Percentiles rank a stretch among this genome's conserved stretches.
These are phyloP conservation scores for Simalia tracyae DNA, from an alignment of 2,797 vertebrate species.

Conservation along the genomic window DNA sequence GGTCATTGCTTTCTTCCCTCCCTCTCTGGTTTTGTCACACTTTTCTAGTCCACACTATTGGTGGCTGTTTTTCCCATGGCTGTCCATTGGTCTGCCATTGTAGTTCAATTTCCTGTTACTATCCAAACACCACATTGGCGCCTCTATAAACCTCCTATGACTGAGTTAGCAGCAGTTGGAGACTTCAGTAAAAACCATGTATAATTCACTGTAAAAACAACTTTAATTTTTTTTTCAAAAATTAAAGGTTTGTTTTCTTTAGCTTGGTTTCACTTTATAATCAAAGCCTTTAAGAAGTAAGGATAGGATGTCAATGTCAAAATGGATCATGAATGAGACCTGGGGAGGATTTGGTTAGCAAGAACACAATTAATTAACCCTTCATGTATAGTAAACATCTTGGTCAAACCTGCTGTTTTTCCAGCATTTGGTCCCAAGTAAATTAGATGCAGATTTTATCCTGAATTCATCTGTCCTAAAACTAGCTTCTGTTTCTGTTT, in stretches of 20 bases:
- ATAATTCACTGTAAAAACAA: slow-evolving; percentile 27
- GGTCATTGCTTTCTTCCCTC: slow-evolving; percentile 32
- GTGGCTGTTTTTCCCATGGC: background rate
- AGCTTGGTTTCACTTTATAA: background rate
- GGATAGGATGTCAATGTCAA: slow-evolving; percentile 11
- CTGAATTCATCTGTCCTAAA: background rate
- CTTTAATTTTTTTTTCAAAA: slow-evolving; percentile 14
- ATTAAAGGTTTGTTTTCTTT: background rate
- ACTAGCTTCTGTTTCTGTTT: background rate
- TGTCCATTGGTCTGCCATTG: slow-evolving; percentile 1
- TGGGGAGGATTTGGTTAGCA: slow-evolving; percentile 1
- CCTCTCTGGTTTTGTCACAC: slow-evolving; percentile 24
- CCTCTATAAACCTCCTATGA: slow-evolving; percentile 22
- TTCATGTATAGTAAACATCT: background rate
- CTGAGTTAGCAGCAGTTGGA: slow-evolving; percentile 24
- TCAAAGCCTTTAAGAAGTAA: slow-evolving; percentile 3
- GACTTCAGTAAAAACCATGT: slow-evolving; percentile 21
- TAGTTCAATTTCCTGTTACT: slow-evolving; percentile 24
- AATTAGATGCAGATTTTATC: background rate
- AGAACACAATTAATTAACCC: slow-evolving; percentile 4
- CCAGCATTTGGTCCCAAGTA: background rate
- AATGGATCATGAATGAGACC: background rate
- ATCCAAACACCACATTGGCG: slow-evolving; percentile 29
- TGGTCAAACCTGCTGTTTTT: background rate
- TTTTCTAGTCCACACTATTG: slow-evolving; percentile 3